Evolutionary conservation across 2,888 invertebrate genomes (phyloP), one percentile per base, ranked within the genome.

Genomic region (Aphrophora alni): DNA sequence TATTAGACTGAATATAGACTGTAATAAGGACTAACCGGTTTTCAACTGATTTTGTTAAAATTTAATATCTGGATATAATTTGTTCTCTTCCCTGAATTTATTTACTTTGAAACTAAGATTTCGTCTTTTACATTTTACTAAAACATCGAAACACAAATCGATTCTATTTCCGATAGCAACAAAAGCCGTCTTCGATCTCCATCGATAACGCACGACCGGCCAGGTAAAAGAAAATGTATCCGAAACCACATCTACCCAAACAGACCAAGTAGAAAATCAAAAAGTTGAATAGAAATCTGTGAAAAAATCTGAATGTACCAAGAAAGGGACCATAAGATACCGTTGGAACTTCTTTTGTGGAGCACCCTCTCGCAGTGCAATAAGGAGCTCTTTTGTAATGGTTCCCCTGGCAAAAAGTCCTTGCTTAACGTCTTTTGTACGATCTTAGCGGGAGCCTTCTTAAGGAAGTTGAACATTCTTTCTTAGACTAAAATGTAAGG

Each of bases 241-340:
- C 59, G n/a, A 44, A 59, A 59, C 59, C 59, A 21, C 59, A 59
- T 59, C 59, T 59, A 59, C 59, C 59, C 59, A 59, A 59, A 59
- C 59, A 59, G n/a, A n/a, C 21, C 59, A 4, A 3, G 21, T 59
- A 59, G 59, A 59, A 59, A 59, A 59, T 59, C 21, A 59, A 59
- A 59, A 59, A 59, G 59, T 3, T 59, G 59, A 59, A 59, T 59
- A 59, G 59, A 59, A 59, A 44, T 44, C 44, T 14, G 44, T 44
- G 44, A 44, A 17, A 33, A 44, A 44, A 59, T 59, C 59, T 59
- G 59, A 59, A 59, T 59, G 59, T 59, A 59, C 59, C 10, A 21
- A 59, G 44, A 44, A 44, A 44, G 44, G 44, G 44, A 44, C 44
- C 10, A 12, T 44, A 44, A 44, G 59, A 59, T 59, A 59, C 59